These are phyloP conservation scores for Calidris pygmaea DNA, from an alignment of 2,113 vertebrate species.

Conservation along the genomic window DNA sequence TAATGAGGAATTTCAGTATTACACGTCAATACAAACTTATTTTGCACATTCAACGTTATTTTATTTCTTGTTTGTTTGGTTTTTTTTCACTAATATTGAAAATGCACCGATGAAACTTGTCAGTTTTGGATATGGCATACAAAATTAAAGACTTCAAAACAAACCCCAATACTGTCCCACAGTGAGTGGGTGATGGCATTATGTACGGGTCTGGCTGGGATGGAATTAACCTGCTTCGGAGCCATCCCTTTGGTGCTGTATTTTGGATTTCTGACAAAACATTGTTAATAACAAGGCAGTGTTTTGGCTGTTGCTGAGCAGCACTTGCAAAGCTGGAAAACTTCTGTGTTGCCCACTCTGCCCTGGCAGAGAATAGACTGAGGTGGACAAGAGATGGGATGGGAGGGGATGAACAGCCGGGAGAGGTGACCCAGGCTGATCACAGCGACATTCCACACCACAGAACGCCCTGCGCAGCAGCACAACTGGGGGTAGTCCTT, in stretches of 20 bases:
- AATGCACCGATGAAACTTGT: background rate
- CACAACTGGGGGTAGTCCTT: background rate
- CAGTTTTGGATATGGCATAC: background rate
- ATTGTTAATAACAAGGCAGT: background rate
- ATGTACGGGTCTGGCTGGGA: background rate
- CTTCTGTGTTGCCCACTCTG: no score
- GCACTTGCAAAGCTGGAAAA: background rate
- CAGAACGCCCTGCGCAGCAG: fast-evolving
- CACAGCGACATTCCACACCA: background rate
- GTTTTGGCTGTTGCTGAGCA: background rate
- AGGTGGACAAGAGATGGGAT: background rate
- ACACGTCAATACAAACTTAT: constrained; percentile 4
- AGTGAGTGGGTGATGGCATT: background rate
- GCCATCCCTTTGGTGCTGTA: fast-evolving
- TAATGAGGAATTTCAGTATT: background rate
- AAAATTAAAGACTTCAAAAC: background rate
- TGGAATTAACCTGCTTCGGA: background rate
- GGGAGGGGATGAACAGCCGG: background rate
- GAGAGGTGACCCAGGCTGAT: background rate
- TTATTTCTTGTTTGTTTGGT: background rate
- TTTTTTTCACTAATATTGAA: background rate
- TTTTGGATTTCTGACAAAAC: background rate
- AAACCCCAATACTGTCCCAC: background rate
- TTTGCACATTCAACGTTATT: background rate
- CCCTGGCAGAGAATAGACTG: fast-evolving